Evolutionary conservation across 2,113 vertebrate species (phyloP).

Genomic region (Irena cyanogastra): DNA sequence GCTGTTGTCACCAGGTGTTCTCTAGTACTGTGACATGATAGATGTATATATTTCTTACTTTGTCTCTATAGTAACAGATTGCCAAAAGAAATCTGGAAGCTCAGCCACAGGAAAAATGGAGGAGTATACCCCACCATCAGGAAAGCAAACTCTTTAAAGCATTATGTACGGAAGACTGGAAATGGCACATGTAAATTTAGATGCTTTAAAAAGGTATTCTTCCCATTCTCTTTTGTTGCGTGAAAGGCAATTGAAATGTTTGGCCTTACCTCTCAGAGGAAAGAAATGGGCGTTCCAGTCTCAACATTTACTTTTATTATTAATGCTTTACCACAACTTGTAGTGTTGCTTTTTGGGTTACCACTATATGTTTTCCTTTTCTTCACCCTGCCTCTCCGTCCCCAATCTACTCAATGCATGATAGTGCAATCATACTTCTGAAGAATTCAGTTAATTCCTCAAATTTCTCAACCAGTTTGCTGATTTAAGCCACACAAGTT

Average conservation of each 20-base stretch:
- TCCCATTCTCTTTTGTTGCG: not conserved
- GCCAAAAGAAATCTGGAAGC: not conserved
- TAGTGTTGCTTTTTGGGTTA: not conserved
- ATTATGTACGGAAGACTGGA: not conserved
- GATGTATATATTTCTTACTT: not conserved
- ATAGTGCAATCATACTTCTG: not conserved
- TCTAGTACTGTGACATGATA: not conserved
- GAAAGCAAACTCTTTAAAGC: not conserved
- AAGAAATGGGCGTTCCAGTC: not conserved
- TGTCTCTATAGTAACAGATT: conserved; percentile 24
- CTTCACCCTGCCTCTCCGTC: not conserved
- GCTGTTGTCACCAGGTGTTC: not conserved
- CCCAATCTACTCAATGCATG: not conserved
- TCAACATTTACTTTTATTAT: not conserved
- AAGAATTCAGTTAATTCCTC: not conserved
- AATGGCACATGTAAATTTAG: not conserved
- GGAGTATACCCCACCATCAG: not conserved
- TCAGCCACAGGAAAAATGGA: not conserved
- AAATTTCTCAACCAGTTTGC: not conserved
- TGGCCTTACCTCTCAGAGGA: not conserved
- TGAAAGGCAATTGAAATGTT: not conserved
- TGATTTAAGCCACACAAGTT: not conserved
- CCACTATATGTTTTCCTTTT: not conserved
- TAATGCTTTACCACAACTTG: not conserved
- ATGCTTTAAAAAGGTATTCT: not conserved